A percentile compares a stretch with the other conserved stretches of the same genome.
Evolutionary conservation across 2,113 vertebrate genomes (phyloP).

Genomic region (Nycticorax nycticorax): DNA sequence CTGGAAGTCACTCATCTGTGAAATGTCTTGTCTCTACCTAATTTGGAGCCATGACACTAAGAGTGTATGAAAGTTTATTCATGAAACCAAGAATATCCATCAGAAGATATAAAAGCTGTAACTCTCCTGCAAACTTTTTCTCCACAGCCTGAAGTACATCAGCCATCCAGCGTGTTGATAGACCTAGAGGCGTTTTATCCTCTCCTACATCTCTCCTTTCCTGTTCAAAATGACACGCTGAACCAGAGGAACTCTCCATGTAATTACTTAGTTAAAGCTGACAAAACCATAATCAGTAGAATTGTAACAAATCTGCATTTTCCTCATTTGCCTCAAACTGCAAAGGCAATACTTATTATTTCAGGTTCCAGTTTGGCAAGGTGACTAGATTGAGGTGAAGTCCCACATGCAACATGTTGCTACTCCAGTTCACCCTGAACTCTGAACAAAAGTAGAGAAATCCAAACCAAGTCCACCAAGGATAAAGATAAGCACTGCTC

Average conservation of each 20-base stretch:
- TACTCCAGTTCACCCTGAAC: background rate
- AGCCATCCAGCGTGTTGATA: background rate
- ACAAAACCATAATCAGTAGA: background rate
- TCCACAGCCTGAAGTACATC: background rate
- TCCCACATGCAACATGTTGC: background rate
- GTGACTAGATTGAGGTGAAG: background rate
- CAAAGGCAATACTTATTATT: background rate
- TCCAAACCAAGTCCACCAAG: background rate
- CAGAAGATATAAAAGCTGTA: background rate
- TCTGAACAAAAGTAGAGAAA: background rate
- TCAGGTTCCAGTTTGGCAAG: background rate
- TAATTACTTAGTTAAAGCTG: background rate
- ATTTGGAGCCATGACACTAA: background rate
- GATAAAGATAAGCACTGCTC: background rate
- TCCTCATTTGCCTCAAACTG: background rate
- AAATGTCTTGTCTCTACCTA: background rate
- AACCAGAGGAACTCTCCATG: background rate
- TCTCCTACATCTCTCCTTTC: background rate
- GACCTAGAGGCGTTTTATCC: background rate
- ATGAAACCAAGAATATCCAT: background rate
- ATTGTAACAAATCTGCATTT: background rate
- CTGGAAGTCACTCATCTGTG: background rate
- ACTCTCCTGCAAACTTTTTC: background rate
- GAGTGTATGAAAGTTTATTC: background rate
- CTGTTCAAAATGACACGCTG: background rate